Conservation (phyloP, 2,888 invertebrate genomes). For the Drosophila subsilvestris region DNA sequence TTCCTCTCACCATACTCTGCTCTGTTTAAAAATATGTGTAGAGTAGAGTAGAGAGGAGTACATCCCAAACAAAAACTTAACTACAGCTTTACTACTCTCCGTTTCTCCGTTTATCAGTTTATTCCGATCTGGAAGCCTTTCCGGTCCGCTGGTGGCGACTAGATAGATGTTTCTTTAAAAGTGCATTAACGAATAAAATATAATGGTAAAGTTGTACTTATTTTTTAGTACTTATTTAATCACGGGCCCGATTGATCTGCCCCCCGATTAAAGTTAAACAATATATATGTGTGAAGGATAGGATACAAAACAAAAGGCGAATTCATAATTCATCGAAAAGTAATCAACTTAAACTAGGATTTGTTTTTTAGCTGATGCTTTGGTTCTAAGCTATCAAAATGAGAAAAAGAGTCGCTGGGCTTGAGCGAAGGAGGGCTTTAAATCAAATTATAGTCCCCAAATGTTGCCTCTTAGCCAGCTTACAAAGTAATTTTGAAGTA, state of each 20-base stretch:
- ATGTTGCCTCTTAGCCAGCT: neutral
- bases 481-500: neutral
- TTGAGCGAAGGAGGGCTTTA: neutral
- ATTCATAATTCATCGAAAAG: neutral
- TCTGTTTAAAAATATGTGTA: constrained; percentile 56
- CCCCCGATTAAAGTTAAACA: neutral
- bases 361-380: neutral
- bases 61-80: constrained; percentile 62
- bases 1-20: constrained; percentile 18
- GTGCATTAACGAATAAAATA: constrained; percentile 16
- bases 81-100: constrained; percentile 41
- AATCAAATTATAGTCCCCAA: neutral
- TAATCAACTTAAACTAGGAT: constrained; percentile 1
- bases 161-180: constrained; percentile 42
- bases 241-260: neutral
- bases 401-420: neutral
- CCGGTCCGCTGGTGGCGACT: constrained; percentile 46
- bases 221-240: neutral
- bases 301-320: neutral
- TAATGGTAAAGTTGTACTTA: constrained; percentile 1
- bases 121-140: constrained; percentile 30
- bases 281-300: neutral
- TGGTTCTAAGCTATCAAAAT: neutral
- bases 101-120: constrained; percentile 13
- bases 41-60: constrained; percentile 31